These are phyloP conservation scores for Dryas iulia DNA, from an alignment of 1,140 invertebrate species.

Conservation along the genomic window DNA sequence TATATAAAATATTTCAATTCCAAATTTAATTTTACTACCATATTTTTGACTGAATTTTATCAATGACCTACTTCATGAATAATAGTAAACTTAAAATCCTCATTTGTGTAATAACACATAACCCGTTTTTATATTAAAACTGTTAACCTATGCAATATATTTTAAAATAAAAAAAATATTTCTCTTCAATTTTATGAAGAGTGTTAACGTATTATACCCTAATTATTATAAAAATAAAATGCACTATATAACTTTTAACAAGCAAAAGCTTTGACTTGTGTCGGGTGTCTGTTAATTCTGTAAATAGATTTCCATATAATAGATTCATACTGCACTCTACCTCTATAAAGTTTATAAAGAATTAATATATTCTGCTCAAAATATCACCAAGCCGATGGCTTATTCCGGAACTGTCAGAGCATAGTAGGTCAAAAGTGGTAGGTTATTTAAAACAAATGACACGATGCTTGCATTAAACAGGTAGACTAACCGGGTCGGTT, in stretches of 20 bases:
- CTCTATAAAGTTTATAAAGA: conserved; percentile 18
- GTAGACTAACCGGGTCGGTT: conserved; percentile 57
- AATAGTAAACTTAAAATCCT: too few species aligned
- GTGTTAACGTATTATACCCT: too few species aligned
- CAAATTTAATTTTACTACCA: too few species aligned
- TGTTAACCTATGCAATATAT: too few species aligned
- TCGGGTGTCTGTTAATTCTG: neutral
- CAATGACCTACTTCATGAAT: too few species aligned
- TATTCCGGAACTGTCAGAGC: conserved; percentile 53
- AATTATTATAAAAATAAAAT: too few species aligned
- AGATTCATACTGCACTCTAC: neutral
- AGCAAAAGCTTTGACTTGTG: neutral
- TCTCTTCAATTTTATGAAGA: too few species aligned
- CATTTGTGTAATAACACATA: too few species aligned
- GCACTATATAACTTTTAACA: neutral
- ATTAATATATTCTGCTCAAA: conserved; percentile 42
- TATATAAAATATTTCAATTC: too few species aligned
- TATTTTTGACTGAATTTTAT: too few species aligned
- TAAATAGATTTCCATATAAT: neutral
- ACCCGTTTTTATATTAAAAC: too few species aligned
- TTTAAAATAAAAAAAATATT: too few species aligned
- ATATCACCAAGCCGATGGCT: conserved; percentile 34
- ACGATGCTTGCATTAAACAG: conserved; percentile 67
- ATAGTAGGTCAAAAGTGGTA: conserved; percentile 59
- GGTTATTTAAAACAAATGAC: conserved; percentile 71